phyloP scores from a whole-genome alignment of 1,140 invertebrate genomes.

The Pogonus chalceus region DNA sequence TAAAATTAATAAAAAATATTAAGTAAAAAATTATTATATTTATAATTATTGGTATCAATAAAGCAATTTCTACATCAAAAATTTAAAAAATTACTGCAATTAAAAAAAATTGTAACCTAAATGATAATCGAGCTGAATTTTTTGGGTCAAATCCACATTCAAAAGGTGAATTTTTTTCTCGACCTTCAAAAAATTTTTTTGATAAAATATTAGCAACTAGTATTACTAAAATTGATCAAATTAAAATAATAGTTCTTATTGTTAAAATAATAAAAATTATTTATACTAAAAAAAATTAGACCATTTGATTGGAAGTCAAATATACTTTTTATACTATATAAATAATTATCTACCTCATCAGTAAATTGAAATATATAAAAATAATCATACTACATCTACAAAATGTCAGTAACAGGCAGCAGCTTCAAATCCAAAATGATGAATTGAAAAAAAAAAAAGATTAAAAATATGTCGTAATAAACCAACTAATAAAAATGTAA shows the following conservation, averaged over 20 bases:
- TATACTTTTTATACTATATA: slow-evolving; percentile 57
- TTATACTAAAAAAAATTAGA: slow-evolving; percentile 40
- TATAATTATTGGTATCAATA: slow-evolving; percentile 43
- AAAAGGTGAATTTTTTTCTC: slow-evolving; percentile 48
- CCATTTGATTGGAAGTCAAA: slow-evolving; percentile 57
- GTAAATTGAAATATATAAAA: slow-evolving; percentile 55
- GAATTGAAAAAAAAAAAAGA: slow-evolving; percentile 47
- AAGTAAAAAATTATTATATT: slow-evolving; percentile 33
- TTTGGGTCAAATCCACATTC: slow-evolving; percentile 54
- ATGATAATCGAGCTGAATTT: slow-evolving; percentile 41
- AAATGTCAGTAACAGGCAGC: slow-evolving; percentile 66
- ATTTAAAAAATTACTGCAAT: slow-evolving; percentile 54
- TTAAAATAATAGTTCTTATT: slow-evolving; percentile 34
- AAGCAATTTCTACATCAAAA: slow-evolving; percentile 52
- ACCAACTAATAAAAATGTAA: slow-evolving; percentile 52
- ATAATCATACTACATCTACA: slow-evolving; percentile 63
- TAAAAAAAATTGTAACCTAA: slow-evolving; percentile 50
- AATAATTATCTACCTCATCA: slow-evolving; percentile 51
- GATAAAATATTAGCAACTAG: slow-evolving; percentile 36
- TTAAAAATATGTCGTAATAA: slow-evolving; percentile 39
- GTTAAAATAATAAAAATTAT: slow-evolving; percentile 36
- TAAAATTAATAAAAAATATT: slow-evolving; percentile 43
- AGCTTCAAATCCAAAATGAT: slow-evolving; percentile 60
- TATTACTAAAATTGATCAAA: slow-evolving; percentile 38
- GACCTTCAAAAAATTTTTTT: slow-evolving; percentile 43